Evolutionary conservation across 2,113 vertebrate genomes (phyloP).

Genomic region (Parus major): DNA sequence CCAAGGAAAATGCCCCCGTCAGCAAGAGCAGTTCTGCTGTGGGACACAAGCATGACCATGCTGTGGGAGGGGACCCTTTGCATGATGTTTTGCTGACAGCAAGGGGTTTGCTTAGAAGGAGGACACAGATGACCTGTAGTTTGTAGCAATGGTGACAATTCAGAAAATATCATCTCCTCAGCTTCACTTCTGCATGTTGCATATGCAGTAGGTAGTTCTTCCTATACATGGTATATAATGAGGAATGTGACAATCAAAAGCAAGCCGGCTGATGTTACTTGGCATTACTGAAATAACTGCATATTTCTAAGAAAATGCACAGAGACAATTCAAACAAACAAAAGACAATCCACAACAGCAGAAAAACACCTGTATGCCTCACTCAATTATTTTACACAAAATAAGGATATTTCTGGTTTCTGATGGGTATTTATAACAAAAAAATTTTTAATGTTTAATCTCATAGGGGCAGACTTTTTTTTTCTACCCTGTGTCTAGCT

Average conservation of each 20-base stretch:
- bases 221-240: accelerated
- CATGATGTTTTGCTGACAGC: neutral
- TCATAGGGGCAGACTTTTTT: neutral
- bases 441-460: neutral
- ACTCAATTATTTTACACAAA: neutral
- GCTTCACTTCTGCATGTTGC: neutral
- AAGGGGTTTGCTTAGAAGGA: neutral
- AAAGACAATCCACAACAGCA: neutral
- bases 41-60: neutral
- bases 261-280: neutral
- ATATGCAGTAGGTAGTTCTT: neutral
- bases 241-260: neutral
- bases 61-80: neutral
- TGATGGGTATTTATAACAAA: neutral
- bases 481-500: neutral
- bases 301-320: neutral
- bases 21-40: neutral
- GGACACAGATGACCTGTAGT: neutral
- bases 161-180: neutral
- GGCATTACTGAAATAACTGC: neutral
- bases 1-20: neutral
- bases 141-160: neutral
- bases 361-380: neutral
- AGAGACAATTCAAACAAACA: neutral
- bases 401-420: neutral